phyloP scores from a whole-genome alignment of 1,140 invertebrate species.

The Achatina immaculata region DNA sequence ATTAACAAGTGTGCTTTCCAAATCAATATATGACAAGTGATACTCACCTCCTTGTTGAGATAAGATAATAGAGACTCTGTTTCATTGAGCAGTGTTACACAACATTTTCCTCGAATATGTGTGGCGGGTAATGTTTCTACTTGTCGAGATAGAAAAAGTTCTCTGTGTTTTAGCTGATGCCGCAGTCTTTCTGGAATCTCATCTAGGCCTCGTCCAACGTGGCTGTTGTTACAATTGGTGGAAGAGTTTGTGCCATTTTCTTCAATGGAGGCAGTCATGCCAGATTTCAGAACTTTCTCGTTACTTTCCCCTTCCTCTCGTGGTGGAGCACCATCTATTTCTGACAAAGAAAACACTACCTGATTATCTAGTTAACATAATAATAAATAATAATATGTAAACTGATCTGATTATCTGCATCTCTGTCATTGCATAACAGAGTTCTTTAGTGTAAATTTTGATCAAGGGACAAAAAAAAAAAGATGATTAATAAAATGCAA shows the following conservation, averaged over 20 bases:
- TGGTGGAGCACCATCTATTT: conserved; percentile 1
- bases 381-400: too few relatives aligned
- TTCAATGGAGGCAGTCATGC: background rate
- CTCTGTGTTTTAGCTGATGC: conserved; percentile 96
- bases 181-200: conserved; percentile 74
- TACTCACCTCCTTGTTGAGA: conserved; percentile 90
- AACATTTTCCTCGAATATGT: conserved; percentile 98
- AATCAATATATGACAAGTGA: too few relatives aligned
- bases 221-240: conserved; percentile 22
- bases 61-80: conserved; percentile 96
- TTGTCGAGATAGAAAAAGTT: conserved; percentile 97
- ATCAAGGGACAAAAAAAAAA: too few relatives aligned
- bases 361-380: too few relatives aligned
- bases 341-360: background rate
- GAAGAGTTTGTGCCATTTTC: conserved; percentile 5
- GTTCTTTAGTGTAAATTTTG: too few relatives aligned
- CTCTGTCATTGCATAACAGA: too few relatives aligned
- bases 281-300: background rate
- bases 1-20: too few relatives aligned
- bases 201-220: conserved; percentile 68
- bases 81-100: conserved; percentile 97
- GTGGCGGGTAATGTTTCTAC: conserved; percentile 98
- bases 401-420: too few relatives aligned
- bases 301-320: background rate
- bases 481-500: too few relatives aligned